phyloP scores from a whole-genome alignment of 2,888 invertebrate genomes.

The Alviniconcha strummeri region DNA sequence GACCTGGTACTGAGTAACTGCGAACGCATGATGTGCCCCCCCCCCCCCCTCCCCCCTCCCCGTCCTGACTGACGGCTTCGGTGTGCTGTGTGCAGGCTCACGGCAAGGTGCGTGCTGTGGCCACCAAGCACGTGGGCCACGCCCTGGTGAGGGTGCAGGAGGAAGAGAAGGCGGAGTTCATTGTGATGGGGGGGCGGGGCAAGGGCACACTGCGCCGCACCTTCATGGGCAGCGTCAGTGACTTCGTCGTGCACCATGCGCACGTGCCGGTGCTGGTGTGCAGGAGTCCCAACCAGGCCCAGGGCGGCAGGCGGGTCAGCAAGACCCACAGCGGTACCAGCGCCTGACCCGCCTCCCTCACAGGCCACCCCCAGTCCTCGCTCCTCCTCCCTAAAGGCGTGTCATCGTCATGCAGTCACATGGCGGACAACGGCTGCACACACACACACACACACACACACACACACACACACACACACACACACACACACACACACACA shows the following conservation, averaged over 20 bases:
- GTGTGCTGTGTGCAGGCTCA: slow-evolving; percentile 33
- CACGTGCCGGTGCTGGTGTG: slow-evolving; percentile 42
- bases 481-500: slow-evolving; percentile 17
- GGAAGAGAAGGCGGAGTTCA: slow-evolving; percentile 35
- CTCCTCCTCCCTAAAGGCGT: not conserved
- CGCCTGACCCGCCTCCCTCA: not conserved
- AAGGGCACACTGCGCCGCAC: slow-evolving; percentile 37
- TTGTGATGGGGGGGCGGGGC: slow-evolving; percentile 40
- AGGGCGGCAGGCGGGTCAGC: not conserved
- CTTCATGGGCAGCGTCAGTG: slow-evolving; percentile 40
- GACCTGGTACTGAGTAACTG: no score
- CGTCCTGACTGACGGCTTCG: no score
- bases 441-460: not conserved
- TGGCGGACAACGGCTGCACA: not conserved
- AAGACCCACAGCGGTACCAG: not conserved
- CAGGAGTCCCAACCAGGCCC: not conserved
- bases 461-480: slow-evolving; percentile 12
- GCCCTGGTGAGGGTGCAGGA: slow-evolving; percentile 39
- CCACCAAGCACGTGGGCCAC: slow-evolving; percentile 39
- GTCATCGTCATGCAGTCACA: not conserved
- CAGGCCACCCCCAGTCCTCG: no score
- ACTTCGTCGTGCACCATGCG: slow-evolving; percentile 40
- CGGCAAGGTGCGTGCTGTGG: slow-evolving; percentile 34
- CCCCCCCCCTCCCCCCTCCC: no score
- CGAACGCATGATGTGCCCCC: no score